A percentile compares a stretch with the other conserved stretches of the same genome.
These are phyloP conservation scores for Dilophus febrilis DNA, from an alignment of 2,888 invertebrate species.

Conservation along the genomic window DNA sequence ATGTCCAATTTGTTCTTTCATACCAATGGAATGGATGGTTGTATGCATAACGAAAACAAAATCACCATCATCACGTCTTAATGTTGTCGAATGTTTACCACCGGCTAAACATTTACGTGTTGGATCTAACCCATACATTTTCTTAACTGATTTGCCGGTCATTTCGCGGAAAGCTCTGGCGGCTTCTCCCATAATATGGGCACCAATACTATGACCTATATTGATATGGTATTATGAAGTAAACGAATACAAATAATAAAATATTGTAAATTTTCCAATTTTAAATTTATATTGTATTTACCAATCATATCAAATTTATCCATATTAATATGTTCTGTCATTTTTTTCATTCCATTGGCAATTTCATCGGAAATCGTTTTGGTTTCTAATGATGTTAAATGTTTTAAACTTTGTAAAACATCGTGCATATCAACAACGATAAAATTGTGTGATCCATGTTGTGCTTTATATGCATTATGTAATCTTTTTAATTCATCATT, in stretches of 20 bases:
- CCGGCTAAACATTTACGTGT: background rate
- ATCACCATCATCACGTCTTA: constrained; percentile 5
- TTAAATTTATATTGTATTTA: too few species aligned
- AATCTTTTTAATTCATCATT: constrained; percentile 1
- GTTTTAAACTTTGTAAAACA: too few species aligned
- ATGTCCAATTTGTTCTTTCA: background rate
- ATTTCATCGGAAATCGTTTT: constrained; percentile 22
- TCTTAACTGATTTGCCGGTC: constrained; percentile 4
- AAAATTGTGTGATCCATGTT: background rate
- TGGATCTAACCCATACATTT: constrained; percentile 8
- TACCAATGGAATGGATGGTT: background rate
- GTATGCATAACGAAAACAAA: constrained; percentile 4
- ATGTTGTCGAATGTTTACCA: background rate
- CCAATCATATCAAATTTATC: too few species aligned
- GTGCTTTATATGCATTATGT: constrained; percentile 3
- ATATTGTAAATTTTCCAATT: too few species aligned
- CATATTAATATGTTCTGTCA: too few species aligned
- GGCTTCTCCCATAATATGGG: constrained; percentile 5
- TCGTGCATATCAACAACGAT: too few species aligned
- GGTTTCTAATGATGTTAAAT: constrained; percentile 10
- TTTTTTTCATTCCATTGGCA: too few species aligned
- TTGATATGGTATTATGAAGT: too few species aligned
- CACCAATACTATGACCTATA: constrained; percentile 2
- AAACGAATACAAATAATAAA: too few species aligned
- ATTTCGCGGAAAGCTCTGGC: constrained; percentile 5